Evolutionary conservation across 2,113 vertebrate genomes (phyloP), one percentile per base, ranked within the genome.

Genomic region (Synchiropus splendidus): DNA sequence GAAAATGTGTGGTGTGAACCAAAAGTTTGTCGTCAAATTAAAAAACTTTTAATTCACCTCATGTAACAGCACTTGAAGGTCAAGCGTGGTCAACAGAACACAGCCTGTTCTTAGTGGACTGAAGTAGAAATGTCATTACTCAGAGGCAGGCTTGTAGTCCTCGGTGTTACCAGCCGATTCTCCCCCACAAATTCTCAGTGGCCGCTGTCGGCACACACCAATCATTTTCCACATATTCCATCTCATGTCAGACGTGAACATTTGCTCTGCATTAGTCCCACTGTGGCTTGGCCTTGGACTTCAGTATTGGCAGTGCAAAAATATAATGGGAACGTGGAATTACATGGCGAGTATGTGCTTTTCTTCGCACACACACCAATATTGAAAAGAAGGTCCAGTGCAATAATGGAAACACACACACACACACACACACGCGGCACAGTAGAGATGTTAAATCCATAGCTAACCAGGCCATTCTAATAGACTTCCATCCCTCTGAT

Each of bases 281-380:
- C 66, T 61, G 60, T 54, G 70, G 66, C 55, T 62, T 77, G 70
- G 64, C 72, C 60, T 58, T 61, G 51, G 67, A 66, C 58, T 61
- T 56, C 58, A 72, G 72, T 69, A 81, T 78, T 81, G 66, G 76
- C 64, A 76, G 74, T 72, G 75, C 61, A 74, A 77, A 73, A 63
- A 74, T 53, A 67, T 77, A 75, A 77, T 77, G 58, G 74, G 74
- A 74, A 77, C 70, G 54, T 70, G 65, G 72, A 77, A 71, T 78
- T 75, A 70, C 63, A 64, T 66, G 60, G 45, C 55, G 46, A 70
- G 57, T 66, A 39, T 42, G 56, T 44, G 45, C 16, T 40, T 17
- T 18, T 42, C 18, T n/a, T 18, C 45, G 37, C 18, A 31, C 39
- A 39, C 18, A 21, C 39, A 42, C 56, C 36, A 48, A 45, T 42